A percentile compares a stretch with the other conserved stretches of the same genome.
These are phyloP conservation scores for Pemphigus obesinymphae DNA, from an alignment of 1,140 invertebrate species.

Conservation along the genomic window DNA sequence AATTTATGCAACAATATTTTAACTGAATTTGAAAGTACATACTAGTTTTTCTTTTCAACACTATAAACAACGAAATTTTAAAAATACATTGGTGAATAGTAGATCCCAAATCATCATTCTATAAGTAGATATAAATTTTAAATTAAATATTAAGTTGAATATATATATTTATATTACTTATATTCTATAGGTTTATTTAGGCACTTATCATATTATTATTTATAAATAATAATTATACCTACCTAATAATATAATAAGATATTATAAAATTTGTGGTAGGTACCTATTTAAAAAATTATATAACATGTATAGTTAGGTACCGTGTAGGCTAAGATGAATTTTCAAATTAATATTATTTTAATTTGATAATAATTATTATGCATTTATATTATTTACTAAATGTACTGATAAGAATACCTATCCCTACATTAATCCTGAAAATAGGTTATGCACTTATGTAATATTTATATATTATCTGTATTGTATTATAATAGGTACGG, in stretches of 20 bases:
- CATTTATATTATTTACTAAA: neutral
- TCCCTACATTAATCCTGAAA: neutral
- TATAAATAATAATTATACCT: neutral
- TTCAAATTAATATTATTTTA: neutral
- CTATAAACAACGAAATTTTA: neutral
- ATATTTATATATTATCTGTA: too few relatives aligned
- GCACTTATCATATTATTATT: too few relatives aligned
- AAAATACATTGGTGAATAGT: neutral
- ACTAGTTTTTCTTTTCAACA: neutral
- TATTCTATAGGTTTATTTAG: too few relatives aligned
- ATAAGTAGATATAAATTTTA: neutral
- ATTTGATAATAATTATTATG: neutral
- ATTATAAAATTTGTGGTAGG: neutral
- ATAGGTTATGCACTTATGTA: neutral
- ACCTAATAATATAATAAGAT: neutral
- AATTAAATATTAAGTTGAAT: neutral
- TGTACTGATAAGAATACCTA: neutral
- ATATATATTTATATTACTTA: too few relatives aligned
- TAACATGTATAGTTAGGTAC: too few relatives aligned
- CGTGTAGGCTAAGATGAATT: too few relatives aligned
- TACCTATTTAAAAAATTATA: too few relatives aligned
- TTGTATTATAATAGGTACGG: neutral
- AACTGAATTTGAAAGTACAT: neutral
- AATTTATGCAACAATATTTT: constrained; percentile 5
- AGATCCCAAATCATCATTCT: neutral